Evolutionary conservation across 2,113 vertebrate species (phyloP).

Genomic region (Maylandia zebra): DNA sequence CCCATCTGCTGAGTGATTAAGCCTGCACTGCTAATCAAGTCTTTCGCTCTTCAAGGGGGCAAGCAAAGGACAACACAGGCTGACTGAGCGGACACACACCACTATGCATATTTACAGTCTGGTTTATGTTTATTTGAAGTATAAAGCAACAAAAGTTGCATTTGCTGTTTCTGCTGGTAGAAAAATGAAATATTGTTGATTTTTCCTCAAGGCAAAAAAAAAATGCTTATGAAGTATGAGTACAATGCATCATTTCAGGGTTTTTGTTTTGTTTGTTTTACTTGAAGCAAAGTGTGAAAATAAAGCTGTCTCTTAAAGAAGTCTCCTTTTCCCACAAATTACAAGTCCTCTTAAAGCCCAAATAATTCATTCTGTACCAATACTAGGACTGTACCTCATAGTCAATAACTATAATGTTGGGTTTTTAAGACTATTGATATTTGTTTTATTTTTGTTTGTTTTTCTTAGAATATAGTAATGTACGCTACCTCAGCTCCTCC

Average conservation of each 20-base stretch:
- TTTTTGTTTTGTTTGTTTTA: neutral
- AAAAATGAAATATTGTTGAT: neutral
- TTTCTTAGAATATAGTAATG: neutral
- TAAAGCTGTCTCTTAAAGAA: neutral
- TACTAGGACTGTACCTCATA: neutral
- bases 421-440: neutral
- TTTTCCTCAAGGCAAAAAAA: neutral
- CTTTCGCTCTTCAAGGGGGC: neutral
- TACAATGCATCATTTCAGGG: neutral
- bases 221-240: neutral
- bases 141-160: neutral
- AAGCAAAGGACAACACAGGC: neutral
- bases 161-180: neutral
- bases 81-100: neutral
- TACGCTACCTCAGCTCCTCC: neutral
- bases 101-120: neutral
- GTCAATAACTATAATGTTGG: neutral
- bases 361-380: neutral
- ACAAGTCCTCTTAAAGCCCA: neutral
- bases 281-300: neutral
- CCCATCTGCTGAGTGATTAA: conserved; percentile 58
- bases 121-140: neutral
- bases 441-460: neutral
- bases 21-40: conserved; percentile 46
- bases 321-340: neutral